Conservation (phyloP, 30 jellyfish, hydroid and myxozoan species). For the Cassiopea xamachana region DNA sequence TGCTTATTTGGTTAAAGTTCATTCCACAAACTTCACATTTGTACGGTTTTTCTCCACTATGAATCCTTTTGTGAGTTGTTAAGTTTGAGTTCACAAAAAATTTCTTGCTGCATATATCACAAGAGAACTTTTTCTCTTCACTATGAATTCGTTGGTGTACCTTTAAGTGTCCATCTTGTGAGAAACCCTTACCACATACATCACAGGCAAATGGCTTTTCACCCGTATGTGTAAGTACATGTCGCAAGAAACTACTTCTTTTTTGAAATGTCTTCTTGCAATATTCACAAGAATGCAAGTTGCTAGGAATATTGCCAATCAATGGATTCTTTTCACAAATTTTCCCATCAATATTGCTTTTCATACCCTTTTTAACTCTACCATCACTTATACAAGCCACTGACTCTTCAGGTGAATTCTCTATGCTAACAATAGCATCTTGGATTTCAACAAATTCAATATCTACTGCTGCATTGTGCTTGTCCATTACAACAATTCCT, state of each 20-base stretch:
- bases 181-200: conserved; percentile 37
- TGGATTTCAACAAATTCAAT: background rate
- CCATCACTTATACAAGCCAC: background rate
- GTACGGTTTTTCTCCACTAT: conserved; percentile 32
- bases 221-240: conserved; percentile 13
- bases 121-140: conserved; percentile 21
- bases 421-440: background rate
- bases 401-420: background rate
- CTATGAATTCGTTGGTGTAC: conserved; percentile 29
- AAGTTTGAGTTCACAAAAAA: conserved; percentile 14
- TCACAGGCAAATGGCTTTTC: conserved; percentile 33
- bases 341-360: background rate
- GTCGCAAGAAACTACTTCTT: conserved; percentile 4
- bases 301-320: background rate
- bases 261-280: background rate
- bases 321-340: background rate
- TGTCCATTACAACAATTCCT: background rate
- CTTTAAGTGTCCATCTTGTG: background rate
- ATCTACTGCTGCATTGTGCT: background rate
- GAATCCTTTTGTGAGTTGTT: conserved; percentile 16
- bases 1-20: conserved; percentile 1
- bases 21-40: conserved; percentile 35
- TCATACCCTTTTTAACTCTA: background rate
- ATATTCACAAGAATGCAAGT: background rate
- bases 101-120: conserved; percentile 29